These are phyloP conservation scores for Danio jaintianensis DNA, from an alignment of 2,797 vertebrate species.

Conservation along the genomic window DNA sequence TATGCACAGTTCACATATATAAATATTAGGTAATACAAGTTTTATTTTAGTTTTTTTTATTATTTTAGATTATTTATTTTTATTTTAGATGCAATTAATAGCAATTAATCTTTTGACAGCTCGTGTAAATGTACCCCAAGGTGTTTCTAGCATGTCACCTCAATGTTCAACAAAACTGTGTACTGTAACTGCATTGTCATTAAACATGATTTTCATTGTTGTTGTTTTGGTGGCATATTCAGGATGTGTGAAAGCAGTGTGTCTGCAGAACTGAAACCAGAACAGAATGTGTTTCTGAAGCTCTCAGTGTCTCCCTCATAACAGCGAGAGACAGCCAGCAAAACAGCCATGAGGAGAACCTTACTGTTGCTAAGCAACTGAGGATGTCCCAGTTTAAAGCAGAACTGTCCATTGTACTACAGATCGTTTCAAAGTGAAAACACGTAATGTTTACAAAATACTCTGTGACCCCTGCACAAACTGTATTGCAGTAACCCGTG, in stretches of 20 bases:
- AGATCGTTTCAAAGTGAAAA: slow-evolving; percentile 1
- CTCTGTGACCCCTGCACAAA: not conserved
- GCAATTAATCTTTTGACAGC: no score
- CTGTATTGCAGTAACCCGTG: not conserved
- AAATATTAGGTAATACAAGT: no score
- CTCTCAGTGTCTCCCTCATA: not conserved
- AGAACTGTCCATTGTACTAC: slow-evolving; percentile 12
- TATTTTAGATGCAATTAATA: no score
- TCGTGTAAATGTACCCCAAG: no score
- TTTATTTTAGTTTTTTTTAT: no score
- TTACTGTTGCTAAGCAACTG: slow-evolving; percentile 49
- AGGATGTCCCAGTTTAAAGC: not conserved
- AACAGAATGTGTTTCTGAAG: not conserved
- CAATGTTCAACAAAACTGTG: not conserved
- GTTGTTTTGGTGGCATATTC: not conserved
- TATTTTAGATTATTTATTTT: no score
- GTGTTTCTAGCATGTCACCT: no score
- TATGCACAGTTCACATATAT: no score
- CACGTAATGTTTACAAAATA: slow-evolving; percentile 28
- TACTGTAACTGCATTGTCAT: not conserved
- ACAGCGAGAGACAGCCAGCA: slow-evolving; percentile 16
- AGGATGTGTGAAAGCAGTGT: slow-evolving; percentile 1
- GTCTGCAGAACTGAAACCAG: slow-evolving; percentile 5
- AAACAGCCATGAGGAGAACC: slow-evolving; percentile 18
- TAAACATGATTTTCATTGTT: not conserved